These are phyloP conservation scores for Aplocera efformata DNA, from an alignment of 2,888 invertebrate species.

Conservation along the genomic window DNA sequence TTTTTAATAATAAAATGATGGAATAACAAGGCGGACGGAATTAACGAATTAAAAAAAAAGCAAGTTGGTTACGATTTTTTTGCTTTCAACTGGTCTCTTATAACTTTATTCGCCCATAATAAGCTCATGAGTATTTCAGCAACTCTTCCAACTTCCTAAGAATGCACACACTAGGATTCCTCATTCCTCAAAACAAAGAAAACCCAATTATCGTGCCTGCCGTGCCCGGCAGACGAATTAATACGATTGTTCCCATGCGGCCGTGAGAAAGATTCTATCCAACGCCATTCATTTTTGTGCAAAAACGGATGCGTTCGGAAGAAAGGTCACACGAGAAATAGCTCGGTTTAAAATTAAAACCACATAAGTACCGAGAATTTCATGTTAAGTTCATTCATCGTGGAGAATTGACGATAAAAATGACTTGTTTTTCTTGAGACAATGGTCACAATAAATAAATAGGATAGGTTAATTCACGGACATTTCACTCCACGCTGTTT, in stretches of 20 bases:
- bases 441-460: too few relatives aligned
- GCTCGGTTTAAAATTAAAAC: conserved; percentile 45
- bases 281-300: conserved; percentile 63
- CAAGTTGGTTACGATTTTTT: too few relatives aligned
- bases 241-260: conserved; percentile 61
- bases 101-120: too few relatives aligned
- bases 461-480: too few relatives aligned
- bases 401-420: neutral
- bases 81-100: too few relatives aligned
- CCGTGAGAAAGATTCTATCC: conserved; percentile 77
- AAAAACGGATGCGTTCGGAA: conserved; percentile 60
- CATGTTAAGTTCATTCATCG: conserved; percentile 9
- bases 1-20: too few relatives aligned
- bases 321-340: conserved; percentile 72
- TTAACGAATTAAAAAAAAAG: too few relatives aligned
- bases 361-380: conserved; percentile 32
- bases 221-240: conserved; percentile 31
- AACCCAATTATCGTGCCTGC: conserved; percentile 18
- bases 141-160: too few relatives aligned
- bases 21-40: too few relatives aligned
- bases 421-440: too few relatives aligned
- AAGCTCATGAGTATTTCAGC: too few relatives aligned
- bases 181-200: conserved; percentile 15
- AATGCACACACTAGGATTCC: conserved; percentile 10
- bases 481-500: too few relatives aligned